These are phyloP conservation scores for Brassicogethes aeneus DNA, from an alignment of 2,888 invertebrate genomes.

Conservation along the genomic window DNA sequence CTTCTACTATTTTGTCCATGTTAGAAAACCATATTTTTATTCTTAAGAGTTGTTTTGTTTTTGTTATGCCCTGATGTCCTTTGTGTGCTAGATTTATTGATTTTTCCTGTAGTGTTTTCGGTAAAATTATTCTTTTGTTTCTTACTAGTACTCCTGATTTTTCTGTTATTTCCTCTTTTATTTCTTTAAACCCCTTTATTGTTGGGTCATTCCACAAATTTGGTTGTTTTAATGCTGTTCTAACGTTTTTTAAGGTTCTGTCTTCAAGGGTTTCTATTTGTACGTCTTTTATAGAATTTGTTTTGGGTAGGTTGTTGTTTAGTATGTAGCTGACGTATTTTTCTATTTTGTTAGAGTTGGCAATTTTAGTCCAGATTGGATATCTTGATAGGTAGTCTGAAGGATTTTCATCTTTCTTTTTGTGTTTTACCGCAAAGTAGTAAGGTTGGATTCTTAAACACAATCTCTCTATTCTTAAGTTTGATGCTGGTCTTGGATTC, in stretches of 20 bases:
- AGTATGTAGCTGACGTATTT: slow-evolving; percentile 2
- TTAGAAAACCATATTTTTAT: slow-evolving; percentile 16
- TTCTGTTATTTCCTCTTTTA: slow-evolving; percentile 6
- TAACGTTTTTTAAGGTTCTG: not conserved
- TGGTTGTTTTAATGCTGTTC: not conserved
- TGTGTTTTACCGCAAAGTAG: slow-evolving; percentile 3
- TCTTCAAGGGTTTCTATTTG: slow-evolving; percentile 1
- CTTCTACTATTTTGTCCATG: slow-evolving; percentile 4
- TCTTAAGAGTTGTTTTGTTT: slow-evolving; percentile 13
- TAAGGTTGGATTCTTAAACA: slow-evolving; percentile 5
- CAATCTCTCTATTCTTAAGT: slow-evolving; percentile 7
- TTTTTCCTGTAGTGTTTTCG: slow-evolving; percentile 3
- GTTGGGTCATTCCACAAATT: slow-evolving; percentile 3
- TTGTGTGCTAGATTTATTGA: slow-evolving; percentile 12
- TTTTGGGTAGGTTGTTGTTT: slow-evolving; percentile 1
- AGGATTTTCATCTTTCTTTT: slow-evolving; percentile 3
- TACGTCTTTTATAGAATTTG: slow-evolving; percentile 3
- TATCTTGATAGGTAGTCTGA: slow-evolving; percentile 8
- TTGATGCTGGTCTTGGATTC: slow-evolving; percentile 6
- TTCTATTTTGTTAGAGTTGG: slow-evolving; percentile 1
- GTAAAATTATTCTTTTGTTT: slow-evolving; percentile 4
- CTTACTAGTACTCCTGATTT: slow-evolving; percentile 6
- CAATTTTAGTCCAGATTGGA: not conserved
- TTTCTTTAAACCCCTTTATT: slow-evolving; percentile 4
- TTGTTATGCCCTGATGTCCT: slow-evolving; percentile 12